Evolutionary conservation across 1,140 invertebrate species (phyloP), one percentile per base, ranked within the genome.

Genomic region (Dermatophagoides farinae): DNA sequence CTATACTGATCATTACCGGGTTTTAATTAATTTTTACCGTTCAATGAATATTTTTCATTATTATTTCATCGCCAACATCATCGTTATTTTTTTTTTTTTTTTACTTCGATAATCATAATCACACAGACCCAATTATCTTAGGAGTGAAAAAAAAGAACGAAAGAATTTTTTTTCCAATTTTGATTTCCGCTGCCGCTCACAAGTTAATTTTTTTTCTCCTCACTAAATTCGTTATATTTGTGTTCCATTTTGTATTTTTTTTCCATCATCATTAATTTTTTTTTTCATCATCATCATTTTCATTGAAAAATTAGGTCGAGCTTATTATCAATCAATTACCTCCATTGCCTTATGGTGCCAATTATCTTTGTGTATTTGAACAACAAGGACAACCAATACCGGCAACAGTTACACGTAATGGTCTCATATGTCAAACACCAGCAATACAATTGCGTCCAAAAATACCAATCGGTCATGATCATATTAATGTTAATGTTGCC

Each of bases 291-390:
- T 14, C 43, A 44, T 44, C n/a, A 14, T 44, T 53, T 25, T 53
- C 1, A 53, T 4, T 47, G 8, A 4, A 18, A 4, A 47, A 47
- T 4, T 69, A 79, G 77, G 73, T 95, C 9, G 83, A 86, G 67
- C 72, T 95, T 63, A 83, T 84, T 12, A 91, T 95, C 57, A 79
- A 87, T 67, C 90, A 88, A 22, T 72, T 92, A 44, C 89, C 88
- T 20, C 86, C 88, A 71, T 72, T 88, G 64, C 88, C 88, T 8
- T 77, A 81, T 62, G 88, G 86, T 65, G 86, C 86, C 41, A 87
- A 88, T 71, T 95, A 93, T 73, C 84, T 88, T 69, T 96, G 91
- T 74, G 87, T 93, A 1, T 95, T 96, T 75, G 68, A 68, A 57
- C 31, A 31, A 31, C 83, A 84, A 20, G 82, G 77, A 66, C 80